Conservation (phyloP, 2,113 vertebrate genomes). For the Chamaea fasciata region DNA sequence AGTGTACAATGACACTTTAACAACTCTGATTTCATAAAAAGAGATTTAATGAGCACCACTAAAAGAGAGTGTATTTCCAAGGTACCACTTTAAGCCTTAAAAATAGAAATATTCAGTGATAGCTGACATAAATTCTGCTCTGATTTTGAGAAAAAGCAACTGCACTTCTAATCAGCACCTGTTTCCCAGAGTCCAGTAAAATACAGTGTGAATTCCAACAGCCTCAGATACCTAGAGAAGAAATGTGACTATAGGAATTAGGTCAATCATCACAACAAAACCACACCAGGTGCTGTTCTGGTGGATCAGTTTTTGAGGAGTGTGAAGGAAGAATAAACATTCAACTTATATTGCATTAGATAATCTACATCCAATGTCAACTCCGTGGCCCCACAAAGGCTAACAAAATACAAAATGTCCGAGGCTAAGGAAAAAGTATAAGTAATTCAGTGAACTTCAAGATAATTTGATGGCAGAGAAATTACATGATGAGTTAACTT, state of each 20-base stretch:
- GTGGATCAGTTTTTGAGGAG: not conserved
- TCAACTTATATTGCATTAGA: not conserved
- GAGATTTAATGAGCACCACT: not conserved
- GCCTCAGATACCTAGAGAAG: not conserved
- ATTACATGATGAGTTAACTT: not conserved
- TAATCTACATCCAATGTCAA: not conserved
- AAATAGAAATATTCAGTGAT: not conserved
- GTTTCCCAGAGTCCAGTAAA: not conserved
- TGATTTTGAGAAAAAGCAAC: not conserved
- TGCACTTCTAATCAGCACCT: not conserved
- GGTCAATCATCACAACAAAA: not conserved
- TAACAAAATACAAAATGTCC: not conserved
- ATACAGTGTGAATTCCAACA: not conserved
- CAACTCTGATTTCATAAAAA: not conserved
- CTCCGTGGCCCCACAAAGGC: accelerated
- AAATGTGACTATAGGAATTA: not conserved
- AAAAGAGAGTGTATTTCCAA: not conserved
- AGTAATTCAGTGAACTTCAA: not conserved
- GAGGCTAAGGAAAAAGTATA: not conserved
- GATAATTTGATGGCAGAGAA: not conserved
- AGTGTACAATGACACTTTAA: not conserved
- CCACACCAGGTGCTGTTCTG: not conserved
- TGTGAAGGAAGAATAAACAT: not conserved
- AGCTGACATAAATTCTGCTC: not conserved
- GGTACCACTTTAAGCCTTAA: not conserved